Evolutionary conservation across 2,113 vertebrate species (phyloP).

Genomic region (Cyanoderma ruficeps): DNA sequence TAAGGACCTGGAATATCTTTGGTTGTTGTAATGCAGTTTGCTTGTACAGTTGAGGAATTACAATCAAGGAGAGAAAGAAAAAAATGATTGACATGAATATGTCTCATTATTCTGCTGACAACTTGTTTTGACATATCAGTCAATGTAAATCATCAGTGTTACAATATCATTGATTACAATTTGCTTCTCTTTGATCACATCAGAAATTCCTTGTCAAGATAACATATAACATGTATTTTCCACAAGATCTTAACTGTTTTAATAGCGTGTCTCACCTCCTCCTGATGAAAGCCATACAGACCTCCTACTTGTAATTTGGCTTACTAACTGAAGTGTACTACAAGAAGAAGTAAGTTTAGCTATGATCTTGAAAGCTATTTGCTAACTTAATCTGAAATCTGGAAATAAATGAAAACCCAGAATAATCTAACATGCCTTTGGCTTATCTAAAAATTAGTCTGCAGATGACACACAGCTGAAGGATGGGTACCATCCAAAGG

Average conservation of each 20-base stretch:
- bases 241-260: background rate
- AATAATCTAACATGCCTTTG: background rate
- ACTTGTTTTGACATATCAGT: slow-evolving; percentile 39
- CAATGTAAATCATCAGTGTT: slow-evolving; percentile 24
- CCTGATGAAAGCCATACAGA: background rate
- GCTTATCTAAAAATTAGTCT: background rate
- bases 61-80: slow-evolving; percentile 1
- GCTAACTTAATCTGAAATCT: background rate
- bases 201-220: background rate
- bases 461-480: background rate
- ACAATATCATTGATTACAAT: slow-evolving; percentile 56
- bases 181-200: background rate
- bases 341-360: background rate
- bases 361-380: background rate
- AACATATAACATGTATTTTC: background rate
- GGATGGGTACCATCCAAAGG: background rate
- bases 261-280: background rate
- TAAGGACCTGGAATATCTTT: background rate
- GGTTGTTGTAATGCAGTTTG: background rate
- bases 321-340: background rate
- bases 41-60: background rate
- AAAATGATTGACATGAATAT: background rate
- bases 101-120: background rate
- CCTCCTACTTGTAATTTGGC: background rate
- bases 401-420: background rate